phyloP scores from a whole-genome alignment of 2,888 invertebrate genomes.

The Drosophila mayaguana region DNA sequence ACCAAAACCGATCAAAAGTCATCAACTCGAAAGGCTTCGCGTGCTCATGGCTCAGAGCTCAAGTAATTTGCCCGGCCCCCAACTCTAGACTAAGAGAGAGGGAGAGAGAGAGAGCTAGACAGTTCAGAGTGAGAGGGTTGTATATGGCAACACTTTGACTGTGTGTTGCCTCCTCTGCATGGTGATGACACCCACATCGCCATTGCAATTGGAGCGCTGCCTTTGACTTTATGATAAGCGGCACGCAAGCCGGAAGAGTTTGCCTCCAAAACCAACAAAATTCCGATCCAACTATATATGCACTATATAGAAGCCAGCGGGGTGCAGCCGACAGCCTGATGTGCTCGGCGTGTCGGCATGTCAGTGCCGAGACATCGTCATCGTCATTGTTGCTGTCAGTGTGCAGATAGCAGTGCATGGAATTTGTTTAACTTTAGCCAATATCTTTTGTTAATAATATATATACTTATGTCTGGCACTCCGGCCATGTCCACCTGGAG shows the following conservation, averaged over 20 bases:
- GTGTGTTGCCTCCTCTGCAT: constrained; percentile 9
- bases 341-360: constrained; percentile 66
- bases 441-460: constrained; percentile 1
- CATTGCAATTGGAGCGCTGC: constrained; percentile 75
- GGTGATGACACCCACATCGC: constrained; percentile 81
- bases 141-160: constrained; percentile 72
- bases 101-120: background rate
- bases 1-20: constrained; percentile 62
- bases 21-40: constrained; percentile 71
- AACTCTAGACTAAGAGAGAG: no score
- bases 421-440: constrained; percentile 72
- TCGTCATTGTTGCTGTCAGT: constrained; percentile 66
- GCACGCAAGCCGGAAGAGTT: constrained; percentile 67
- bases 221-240: constrained; percentile 76
- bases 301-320: constrained; percentile 44
- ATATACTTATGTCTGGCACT: constrained; percentile 37
- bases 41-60: constrained; percentile 34
- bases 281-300: constrained; percentile 42
- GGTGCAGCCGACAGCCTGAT: constrained; percentile 25
- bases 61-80: constrained; percentile 9
- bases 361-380: constrained; percentile 49
- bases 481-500: constrained; percentile 77
- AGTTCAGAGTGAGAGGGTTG: constrained; percentile 14
- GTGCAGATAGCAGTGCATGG: constrained; percentile 73
- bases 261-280: constrained; percentile 72